phyloP scores from a whole-genome alignment of 2,888 invertebrate species.

The Pimpla rufipes region DNA sequence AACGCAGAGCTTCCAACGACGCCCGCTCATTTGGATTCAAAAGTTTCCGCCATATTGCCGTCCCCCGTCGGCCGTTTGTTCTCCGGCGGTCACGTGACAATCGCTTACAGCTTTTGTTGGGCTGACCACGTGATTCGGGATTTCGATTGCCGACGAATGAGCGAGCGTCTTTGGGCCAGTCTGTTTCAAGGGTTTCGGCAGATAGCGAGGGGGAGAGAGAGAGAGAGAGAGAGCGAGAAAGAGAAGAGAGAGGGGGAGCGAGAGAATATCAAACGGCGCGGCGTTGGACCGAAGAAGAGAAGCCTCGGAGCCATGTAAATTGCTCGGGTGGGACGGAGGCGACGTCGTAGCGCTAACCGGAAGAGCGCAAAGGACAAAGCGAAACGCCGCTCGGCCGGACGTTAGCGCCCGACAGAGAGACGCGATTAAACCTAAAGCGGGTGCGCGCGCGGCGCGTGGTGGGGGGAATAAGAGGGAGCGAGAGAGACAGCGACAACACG shows the following conservation, averaged over 20 bases:
- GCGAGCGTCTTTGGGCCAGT: slow-evolving; percentile 17
- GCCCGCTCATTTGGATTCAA: slow-evolving; percentile 41
- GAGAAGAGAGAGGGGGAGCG: slow-evolving; percentile 5
- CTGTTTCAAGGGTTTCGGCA: slow-evolving; percentile 35
- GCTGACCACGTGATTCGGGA: slow-evolving; percentile 62
- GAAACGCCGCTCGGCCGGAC: slow-evolving; percentile 19
- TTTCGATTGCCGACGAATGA: slow-evolving; percentile 61
- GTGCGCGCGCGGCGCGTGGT: not conserved
- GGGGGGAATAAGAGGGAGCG: not conserved
- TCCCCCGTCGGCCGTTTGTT: slow-evolving; percentile 36
- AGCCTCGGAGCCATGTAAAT: slow-evolving; percentile 34
- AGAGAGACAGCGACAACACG: slow-evolving; percentile 33
- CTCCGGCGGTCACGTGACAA: slow-evolving; percentile 58
- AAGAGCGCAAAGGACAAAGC: slow-evolving; percentile 19
- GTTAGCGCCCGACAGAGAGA: slow-evolving; percentile 14
- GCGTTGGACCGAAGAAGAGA: slow-evolving; percentile 26
- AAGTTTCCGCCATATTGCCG: slow-evolving; percentile 35
- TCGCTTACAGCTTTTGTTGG: slow-evolving; percentile 1
- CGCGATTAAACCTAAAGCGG: slow-evolving; percentile 19
- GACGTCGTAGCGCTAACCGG: slow-evolving; percentile 3
- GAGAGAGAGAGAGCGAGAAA: slow-evolving; percentile 17
- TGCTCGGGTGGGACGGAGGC: not conserved
- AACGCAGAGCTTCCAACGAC: not conserved
- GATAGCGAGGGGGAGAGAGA: not conserved
- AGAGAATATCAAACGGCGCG: slow-evolving; percentile 22